Evolutionary conservation across 2,113 vertebrate genomes (phyloP).

Genomic region (Pachycephala philippinensis): DNA sequence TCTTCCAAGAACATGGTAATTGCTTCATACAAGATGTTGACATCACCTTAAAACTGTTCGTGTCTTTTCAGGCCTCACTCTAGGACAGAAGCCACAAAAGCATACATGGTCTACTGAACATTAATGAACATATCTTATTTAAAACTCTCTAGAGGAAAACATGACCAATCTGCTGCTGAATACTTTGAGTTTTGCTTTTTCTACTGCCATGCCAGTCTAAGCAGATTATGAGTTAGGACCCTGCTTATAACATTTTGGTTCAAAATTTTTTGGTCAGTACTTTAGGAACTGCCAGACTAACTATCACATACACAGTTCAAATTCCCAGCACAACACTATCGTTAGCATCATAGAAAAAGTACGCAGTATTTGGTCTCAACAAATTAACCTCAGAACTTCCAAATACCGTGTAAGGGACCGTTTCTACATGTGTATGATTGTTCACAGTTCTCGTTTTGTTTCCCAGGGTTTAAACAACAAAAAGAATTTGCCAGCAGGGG

Average conservation of each 20-base stretch:
- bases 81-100: background rate
- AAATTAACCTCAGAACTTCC: background rate
- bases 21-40: background rate
- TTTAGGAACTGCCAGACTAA: background rate
- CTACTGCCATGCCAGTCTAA: background rate
- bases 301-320: background rate
- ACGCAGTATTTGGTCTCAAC: background rate
- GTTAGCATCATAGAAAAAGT: background rate
- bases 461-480: slow-evolving; percentile 96
- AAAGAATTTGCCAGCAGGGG: slow-evolving; percentile 94
- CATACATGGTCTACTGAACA: background rate
- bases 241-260: background rate
- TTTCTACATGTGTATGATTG: background rate
- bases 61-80: background rate
- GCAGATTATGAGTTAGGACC: background rate
- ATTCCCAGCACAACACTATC: background rate
- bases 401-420: background rate
- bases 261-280: background rate
- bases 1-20: background rate
- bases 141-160: background rate
- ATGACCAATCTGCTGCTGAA: background rate
- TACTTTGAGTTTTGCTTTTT: background rate
- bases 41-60: background rate
- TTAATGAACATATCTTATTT: background rate
- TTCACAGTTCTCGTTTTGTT: background rate